Evolutionary conservation across 2,797 vertebrate species (phyloP), one percentile per base, ranked within the genome.

Genomic region (Scyliorhinus canicula): DNA sequence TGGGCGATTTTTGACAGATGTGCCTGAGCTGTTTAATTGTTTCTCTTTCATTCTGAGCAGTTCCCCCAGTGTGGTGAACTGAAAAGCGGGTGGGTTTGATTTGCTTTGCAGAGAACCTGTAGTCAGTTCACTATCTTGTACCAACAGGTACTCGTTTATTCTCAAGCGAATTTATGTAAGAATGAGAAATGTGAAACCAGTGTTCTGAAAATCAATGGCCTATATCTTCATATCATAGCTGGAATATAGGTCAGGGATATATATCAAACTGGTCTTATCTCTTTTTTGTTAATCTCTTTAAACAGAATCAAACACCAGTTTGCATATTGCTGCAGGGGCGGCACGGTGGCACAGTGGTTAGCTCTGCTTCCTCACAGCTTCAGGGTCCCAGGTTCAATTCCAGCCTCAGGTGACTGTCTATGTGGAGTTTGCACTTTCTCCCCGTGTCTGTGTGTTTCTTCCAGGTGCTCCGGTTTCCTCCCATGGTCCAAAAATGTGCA

Each of bases 11-110:
- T n/a, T 91, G 88, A 91, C 88, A 91, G n/a, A 26, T 65, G 86
- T 65, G n/a, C 60, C n/a, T 44, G 88, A 91, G n/a, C 88, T 65
- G 63, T 65, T 91, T 91, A 91, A 91, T 91, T 91, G 57, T 11
- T 65, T 91, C 8, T 44, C 63, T 86, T 40, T 65, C 88, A 65
- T 91, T 65, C 40, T 65, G 24, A 88, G 35, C 52, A n/a, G 35
- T 60, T 88, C 50, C 26, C 40, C 16, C 60, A 65, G 88, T 91
- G 24, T 0, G 63, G n/a, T 65, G 9, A 11, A 60, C 88, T 65
- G 88, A n/a, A 44, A 60, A 91, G 60, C 19, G 9, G 88, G 88
- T 44, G 60, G 9, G 88, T 26, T 65, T 65, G 88, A 65, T 91
- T 65, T 65, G 88, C 88, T 91, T 91, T 65, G 88, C 57, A 44